Conservation (phyloP, 2,797 vertebrate species). For the Sarcoramphus papa region DNA sequence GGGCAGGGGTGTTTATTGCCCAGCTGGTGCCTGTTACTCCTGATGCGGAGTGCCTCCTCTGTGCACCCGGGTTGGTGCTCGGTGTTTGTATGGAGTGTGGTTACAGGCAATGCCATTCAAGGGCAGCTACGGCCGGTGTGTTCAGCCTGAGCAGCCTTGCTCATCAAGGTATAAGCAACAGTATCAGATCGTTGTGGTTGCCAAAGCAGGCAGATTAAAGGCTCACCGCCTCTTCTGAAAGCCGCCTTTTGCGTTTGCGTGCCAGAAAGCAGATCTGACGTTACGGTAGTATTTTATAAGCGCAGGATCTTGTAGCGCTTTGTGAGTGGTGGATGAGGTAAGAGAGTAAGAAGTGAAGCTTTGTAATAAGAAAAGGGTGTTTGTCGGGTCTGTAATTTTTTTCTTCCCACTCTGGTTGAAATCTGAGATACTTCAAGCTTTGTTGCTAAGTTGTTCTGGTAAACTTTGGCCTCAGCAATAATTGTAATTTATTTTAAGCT, state of each 20-base stretch:
- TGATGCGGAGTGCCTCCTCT: neutral
- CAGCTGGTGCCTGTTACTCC: slow-evolving; percentile 7
- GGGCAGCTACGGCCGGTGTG: slow-evolving; percentile 34
- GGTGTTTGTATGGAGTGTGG: neutral
- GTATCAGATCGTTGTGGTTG: slow-evolving; percentile 50
- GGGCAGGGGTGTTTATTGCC: slow-evolving; percentile 11
- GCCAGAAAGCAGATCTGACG: slow-evolving; percentile 17
- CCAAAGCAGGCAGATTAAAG: slow-evolving; percentile 45
- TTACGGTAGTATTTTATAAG: slow-evolving; percentile 12
- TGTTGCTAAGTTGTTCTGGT: slow-evolving; percentile 65
- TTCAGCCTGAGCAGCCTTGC: slow-evolving; percentile 13
- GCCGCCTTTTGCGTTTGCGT: neutral
- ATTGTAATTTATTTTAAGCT: slow-evolving; percentile 70
- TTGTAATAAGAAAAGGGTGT: slow-evolving; percentile 60
- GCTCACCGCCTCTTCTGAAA: neutral
- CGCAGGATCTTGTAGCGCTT: neutral
- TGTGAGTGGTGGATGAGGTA: slow-evolving; percentile 37
- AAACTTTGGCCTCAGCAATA: slow-evolving; percentile 62
- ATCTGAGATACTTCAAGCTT: slow-evolving; percentile 65
- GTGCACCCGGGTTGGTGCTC: neutral
- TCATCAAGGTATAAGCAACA: slow-evolving; percentile 43
- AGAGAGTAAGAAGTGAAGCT: slow-evolving; percentile 47
- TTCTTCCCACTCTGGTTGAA: slow-evolving; percentile 64
- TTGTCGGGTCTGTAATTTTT: slow-evolving; percentile 69
- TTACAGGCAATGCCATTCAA: slow-evolving; percentile 16